Percentiles rank a stretch among this genome's conserved stretches.
phyloP scores from a whole-genome alignment of 2,797 vertebrate genomes.

The Otus scops region DNA sequence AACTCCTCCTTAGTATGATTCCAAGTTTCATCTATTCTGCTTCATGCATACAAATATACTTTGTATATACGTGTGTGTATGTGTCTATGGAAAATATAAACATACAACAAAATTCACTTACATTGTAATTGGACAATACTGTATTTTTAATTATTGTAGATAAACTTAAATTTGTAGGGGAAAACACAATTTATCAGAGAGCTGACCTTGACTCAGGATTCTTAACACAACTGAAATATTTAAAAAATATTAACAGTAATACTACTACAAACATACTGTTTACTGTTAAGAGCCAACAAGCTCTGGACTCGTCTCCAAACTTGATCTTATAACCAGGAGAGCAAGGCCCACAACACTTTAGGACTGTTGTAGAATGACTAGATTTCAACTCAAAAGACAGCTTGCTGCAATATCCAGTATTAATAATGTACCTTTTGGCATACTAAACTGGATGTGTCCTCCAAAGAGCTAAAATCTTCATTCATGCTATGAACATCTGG shows the following conservation, averaged over 20 bases:
- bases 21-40: background rate
- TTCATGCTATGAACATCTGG: background rate
- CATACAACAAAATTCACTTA: background rate
- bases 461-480: background rate
- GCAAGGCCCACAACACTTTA: background rate
- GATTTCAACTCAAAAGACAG: background rate
- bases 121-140: background rate
- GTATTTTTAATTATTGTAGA: background rate
- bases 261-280: background rate
- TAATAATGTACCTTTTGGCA: background rate
- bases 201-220: background rate
- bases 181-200: background rate
- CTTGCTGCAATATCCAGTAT: background rate
- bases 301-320: background rate
- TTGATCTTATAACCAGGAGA: background rate
- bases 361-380: background rate
- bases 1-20: background rate
- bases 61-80: accelerated
- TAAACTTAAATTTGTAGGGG: background rate
- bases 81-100: background rate
- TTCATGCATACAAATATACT: background rate
- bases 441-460: background rate
- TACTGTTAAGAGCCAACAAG: background rate
- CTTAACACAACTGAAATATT: background rate
- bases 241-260: background rate